Base-by-base conservation (phyloP, 2,888 invertebrate genomes). In the Gandaritis pyraliata region DNA sequence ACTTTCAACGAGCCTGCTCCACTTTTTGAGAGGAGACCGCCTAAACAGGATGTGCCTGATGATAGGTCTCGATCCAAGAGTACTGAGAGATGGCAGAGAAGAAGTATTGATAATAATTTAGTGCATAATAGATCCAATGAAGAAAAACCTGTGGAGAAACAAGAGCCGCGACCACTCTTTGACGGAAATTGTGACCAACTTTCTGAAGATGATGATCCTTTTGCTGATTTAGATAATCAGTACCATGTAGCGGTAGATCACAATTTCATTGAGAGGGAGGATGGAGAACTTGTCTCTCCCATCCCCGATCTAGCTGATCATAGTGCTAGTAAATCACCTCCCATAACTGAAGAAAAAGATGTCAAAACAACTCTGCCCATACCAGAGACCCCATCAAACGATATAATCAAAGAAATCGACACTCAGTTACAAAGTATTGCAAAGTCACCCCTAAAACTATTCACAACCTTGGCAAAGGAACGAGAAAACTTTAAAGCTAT, bases 201-300 rank as follows among this genome's bases (percentile, higher is more conserved):
- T 1, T 86, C 86, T 30, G 91, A 90, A 48, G 87, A 85, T 18
- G 90, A 90, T 15, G 88, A 91, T 68, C 86, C 90, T 45, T 92
- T 92, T 77, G 91, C 86, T 59, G 92, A 90, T 71, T 71, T 91
- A 54, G 92, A 92, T 70, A 86, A 81, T 41, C 92, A 92, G 60
- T 92, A 92, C 69, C 92, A 91, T 85, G 90, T 92, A 30, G 87
- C 85, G 58, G 91, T 92, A n/a, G 91, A 91, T 68, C 89, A 80
- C 66, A 87, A 81, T 64, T 90, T 90, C 66, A 83, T 90, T 65
- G 83, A 81, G 66, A 76, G 73, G 65, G 86, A 89, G 71, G 80
- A 83, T 70, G 57, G 12, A 30, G 64, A 52, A 13, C 48, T 45
- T 8, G 16, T 41, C 4, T 49, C 59, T n/a, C 45, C 59, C 8